Conservation (phyloP, 2,888 invertebrate genomes). For the Cataglyphis cursor region DNA sequence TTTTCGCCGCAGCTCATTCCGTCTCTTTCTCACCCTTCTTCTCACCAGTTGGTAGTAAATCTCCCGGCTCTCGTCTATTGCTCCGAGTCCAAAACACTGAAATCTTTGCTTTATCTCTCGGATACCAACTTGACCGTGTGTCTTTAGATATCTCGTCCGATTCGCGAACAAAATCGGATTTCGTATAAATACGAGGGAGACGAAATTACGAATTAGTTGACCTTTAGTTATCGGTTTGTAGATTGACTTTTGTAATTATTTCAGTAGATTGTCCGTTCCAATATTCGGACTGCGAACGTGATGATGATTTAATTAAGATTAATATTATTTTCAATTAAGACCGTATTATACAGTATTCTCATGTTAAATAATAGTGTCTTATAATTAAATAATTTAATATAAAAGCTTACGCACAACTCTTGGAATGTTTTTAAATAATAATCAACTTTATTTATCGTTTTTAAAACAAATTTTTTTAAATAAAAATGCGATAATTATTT, state of each 20-base stretch:
- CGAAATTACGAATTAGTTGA: constrained; percentile 12
- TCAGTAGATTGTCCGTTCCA: neutral
- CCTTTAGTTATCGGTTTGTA: constrained; percentile 25
- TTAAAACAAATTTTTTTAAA: neutral
- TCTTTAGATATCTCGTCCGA: neutral
- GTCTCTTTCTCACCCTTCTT: neutral
- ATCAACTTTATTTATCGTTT: neutral
- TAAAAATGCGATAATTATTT: constrained; percentile 3
- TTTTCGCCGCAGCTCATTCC: neutral
- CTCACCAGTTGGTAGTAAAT: constrained; percentile 22
- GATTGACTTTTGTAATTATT: constrained; percentile 31
- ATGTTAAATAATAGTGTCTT: neutral
- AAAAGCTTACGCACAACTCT: neutral
- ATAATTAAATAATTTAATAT: neutral
- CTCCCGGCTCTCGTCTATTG: constrained; percentile 31
- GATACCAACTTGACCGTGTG: constrained; percentile 15
- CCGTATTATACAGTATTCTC: neutral
- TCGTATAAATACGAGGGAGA: neutral
- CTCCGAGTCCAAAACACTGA: constrained; percentile 19
- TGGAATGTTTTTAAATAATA: constrained; percentile 15
- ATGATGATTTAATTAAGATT: constrained; percentile 16
- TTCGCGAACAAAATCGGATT: neutral
- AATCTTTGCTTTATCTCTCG: constrained; percentile 37
- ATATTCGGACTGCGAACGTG: neutral
- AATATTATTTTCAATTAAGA: constrained; percentile 21